Evolutionary conservation across 2,797 vertebrate genomes (phyloP).

Genomic region (Vipera latastei): DNA sequence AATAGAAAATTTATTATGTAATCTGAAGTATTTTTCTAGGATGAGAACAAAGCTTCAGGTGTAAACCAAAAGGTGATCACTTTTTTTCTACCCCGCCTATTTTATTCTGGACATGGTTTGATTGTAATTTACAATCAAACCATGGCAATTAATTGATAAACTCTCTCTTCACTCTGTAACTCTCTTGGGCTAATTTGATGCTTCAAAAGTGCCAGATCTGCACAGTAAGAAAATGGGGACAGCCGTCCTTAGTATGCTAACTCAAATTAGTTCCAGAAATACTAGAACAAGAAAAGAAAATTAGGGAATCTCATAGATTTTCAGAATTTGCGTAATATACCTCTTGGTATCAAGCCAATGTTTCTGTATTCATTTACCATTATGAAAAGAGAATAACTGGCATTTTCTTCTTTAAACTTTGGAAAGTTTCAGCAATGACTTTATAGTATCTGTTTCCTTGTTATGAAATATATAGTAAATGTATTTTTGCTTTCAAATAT

Average conservation of each 20-base stretch:
- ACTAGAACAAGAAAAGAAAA: neutral
- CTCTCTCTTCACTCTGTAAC: neutral
- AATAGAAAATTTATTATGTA: constrained; percentile 7
- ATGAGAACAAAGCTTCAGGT: neutral
- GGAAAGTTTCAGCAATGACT: neutral
- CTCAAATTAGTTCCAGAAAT: neutral
- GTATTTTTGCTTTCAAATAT: neutral
- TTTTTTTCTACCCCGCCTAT: neutral
- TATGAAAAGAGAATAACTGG: neutral
- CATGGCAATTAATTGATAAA: neutral
- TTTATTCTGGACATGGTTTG: neutral
- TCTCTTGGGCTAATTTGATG: constrained; percentile 12
- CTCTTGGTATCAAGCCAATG: neutral
- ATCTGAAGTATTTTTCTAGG: neutral
- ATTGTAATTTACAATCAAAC: neutral
- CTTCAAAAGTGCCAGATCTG: neutral
- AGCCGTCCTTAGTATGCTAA: neutral
- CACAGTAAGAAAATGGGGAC: neutral
- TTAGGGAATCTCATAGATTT: neutral
- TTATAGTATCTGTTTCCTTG: neutral
- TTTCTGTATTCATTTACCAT: neutral
- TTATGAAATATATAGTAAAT: neutral
- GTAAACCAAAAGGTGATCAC: neutral
- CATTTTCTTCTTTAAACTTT: neutral
- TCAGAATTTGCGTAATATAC: neutral